These are phyloP conservation scores for Cryptus viduatorius DNA, from an alignment of 2,888 invertebrate genomes.

Conservation along the genomic window DNA sequence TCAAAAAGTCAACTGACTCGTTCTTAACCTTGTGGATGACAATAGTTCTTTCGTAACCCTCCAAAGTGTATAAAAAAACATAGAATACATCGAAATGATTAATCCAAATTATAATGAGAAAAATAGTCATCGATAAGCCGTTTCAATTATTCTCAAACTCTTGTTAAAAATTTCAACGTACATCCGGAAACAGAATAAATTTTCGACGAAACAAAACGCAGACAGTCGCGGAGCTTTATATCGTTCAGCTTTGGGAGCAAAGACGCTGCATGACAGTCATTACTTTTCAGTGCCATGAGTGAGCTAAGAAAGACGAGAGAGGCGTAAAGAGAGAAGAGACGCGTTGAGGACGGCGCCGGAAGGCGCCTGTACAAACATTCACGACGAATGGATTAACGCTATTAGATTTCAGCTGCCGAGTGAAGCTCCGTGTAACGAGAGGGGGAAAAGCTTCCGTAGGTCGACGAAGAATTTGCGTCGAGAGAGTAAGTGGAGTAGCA, in stretches of 20 bases:
- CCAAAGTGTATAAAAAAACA: not conserved
- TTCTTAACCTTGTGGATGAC: not conserved
- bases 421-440: constrained; percentile 21
- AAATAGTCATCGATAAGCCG: not conserved
- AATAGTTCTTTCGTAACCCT: not conserved
- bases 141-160: not conserved
- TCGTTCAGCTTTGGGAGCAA: constrained; percentile 30
- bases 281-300: constrained; percentile 26
- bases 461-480: constrained; percentile 58
- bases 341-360: constrained; percentile 61
- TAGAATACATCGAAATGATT: not conserved
- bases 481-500: constrained; percentile 49
- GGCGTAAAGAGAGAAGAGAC: constrained; percentile 30
- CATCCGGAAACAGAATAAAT: not conserved
- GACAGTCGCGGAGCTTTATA: constrained; percentile 25
- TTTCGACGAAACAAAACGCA: constrained; percentile 34
- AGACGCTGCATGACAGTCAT: constrained; percentile 50
- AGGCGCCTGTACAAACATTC: constrained; percentile 75
- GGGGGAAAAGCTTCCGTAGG: constrained; percentile 22
- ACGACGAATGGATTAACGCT: constrained; percentile 74
- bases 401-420: constrained; percentile 74
- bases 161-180: not conserved
- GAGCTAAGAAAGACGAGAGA: constrained; percentile 21
- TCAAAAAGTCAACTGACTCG: not conserved
- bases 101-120: not conserved